These are phyloP conservation scores for Rhingia campestris DNA, from an alignment of 2,888 invertebrate genomes.

Conservation along the genomic window DNA sequence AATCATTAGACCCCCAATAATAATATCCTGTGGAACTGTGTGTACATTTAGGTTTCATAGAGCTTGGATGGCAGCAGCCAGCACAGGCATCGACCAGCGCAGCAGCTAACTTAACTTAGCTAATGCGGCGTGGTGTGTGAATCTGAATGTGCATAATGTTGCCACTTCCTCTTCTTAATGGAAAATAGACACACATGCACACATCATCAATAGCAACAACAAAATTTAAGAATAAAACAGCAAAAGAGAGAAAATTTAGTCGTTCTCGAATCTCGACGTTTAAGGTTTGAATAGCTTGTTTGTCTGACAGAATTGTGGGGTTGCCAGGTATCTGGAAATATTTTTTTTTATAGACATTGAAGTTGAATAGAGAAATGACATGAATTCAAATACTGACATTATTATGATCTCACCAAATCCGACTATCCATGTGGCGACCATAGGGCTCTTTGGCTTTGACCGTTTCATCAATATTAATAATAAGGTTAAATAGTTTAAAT, in stretches of 20 bases:
- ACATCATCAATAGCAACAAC: neutral
- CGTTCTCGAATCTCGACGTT: conserved; percentile 33
- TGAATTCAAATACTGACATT: too few species aligned
- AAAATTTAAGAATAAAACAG: conserved; percentile 1
- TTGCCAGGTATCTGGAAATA: conserved; percentile 16
- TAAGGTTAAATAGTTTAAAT: too few species aligned
- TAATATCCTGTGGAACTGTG: conserved; percentile 64
- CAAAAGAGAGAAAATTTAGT: conserved; percentile 20
- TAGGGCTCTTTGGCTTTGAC: too few species aligned
- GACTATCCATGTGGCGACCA: too few species aligned
- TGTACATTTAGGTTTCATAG: conserved; percentile 32
- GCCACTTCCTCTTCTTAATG: conserved; percentile 64
- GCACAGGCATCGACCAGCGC: conserved; percentile 15
- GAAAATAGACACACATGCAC: neutral
- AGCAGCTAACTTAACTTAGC: conserved; percentile 38
- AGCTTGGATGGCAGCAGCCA: conserved; percentile 18
- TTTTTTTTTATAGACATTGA: neutral
- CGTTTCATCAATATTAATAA: too few species aligned
- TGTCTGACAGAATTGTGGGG: conserved; percentile 17
- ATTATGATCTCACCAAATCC: too few species aligned
- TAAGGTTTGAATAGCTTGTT: neutral
- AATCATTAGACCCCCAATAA: conserved; percentile 57
- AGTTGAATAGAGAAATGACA: neutral
- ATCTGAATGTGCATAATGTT: conserved; percentile 60
- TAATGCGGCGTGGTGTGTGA: conserved; percentile 48